Base-by-base conservation (phyloP, 37 sponge, comb jelly and placozoan genomes). In the Tethya wilhelma region DNA sequence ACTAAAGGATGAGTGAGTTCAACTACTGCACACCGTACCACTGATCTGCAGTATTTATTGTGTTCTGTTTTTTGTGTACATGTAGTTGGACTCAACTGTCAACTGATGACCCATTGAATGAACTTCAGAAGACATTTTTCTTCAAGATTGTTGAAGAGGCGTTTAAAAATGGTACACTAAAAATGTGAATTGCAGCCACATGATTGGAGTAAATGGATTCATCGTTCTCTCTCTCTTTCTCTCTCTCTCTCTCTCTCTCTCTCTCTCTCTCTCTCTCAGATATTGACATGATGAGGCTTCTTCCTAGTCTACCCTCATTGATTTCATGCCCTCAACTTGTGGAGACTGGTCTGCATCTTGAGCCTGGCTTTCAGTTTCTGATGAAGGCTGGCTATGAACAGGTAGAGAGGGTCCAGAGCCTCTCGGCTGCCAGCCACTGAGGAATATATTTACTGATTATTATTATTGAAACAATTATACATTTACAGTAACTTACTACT, bases 321-420 rank as follows among this genome's bases (percentile, higher is more conserved):
- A 69, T 87, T 1, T 19, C 46, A 11, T 74, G 60, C 46, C 69
- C 67, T 25, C 8, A 40, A 17, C 75, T 90, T 31, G n/a, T 70
- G 42, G 75, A 68, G 39, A 64, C 68, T 7, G 86, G 85, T 11
- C 34, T 90, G 69, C 20, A 55, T 31, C 31, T 42, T 20, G 74
- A 74, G 71, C 73, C 67, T 41, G 46, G 28, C 8, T 84, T 84
- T 38, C 55, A 31, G 29, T 85, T 65, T 49, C 59, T 90, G 17
- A 67, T 90, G 80, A 38, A 63, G 38, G 90, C 90, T 38, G 80
- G 90, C 0, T 90, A 84, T 69, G 90, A 90, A 56, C 90, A 90
- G 34, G 26, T 84, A 23, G 64, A 69, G 5, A 58, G 89, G 26
- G 57, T 78, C 17, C 63, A 77, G 59, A 34, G 38, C 25, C 67